Conservation (phyloP, 2,888 invertebrate species). For the Branchipolynoe longqiensis region DNA sequence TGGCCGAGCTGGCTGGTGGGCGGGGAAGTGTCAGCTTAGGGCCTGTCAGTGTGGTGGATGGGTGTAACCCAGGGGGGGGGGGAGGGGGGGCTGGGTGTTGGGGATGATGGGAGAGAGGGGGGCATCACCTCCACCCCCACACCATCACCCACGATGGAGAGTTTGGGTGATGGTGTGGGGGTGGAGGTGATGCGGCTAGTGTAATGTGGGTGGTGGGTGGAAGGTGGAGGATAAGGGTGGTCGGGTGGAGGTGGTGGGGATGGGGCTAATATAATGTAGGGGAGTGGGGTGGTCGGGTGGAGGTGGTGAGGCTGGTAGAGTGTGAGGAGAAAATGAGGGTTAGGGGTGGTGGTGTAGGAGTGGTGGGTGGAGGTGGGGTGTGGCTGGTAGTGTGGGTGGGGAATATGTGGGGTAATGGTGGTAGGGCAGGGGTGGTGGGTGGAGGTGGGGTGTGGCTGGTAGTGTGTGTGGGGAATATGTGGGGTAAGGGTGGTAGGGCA, state of each 20-base stretch:
- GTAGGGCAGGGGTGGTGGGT: neutral
- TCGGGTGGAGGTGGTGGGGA: no score
- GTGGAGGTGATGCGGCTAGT: no score
- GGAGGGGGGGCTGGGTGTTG: neutral
- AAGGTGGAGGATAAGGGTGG: no score
- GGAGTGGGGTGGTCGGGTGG: no score
- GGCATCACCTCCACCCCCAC: no score
- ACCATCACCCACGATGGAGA: no score
- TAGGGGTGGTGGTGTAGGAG: neutral
- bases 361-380: neutral
- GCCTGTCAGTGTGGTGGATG: no score
- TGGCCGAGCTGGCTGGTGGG: no score
- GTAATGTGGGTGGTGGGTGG: no score
- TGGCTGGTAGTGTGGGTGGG: neutral
- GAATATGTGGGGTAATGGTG: neutral
- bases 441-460: neutral
- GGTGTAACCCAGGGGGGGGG: neutral
- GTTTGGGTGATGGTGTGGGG: neutral
- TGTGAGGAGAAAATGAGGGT: neutral
- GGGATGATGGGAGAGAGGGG: neutral
- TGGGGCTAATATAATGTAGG: no score
- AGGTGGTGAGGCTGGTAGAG: neutral
- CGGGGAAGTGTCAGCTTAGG: neutral
- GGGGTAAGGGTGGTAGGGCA: no score
- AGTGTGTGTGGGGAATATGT: no score